These are phyloP conservation scores for Pseudomyrmex pallidus DNA, from an alignment of 1,140 invertebrate genomes.

Conservation along the genomic window DNA sequence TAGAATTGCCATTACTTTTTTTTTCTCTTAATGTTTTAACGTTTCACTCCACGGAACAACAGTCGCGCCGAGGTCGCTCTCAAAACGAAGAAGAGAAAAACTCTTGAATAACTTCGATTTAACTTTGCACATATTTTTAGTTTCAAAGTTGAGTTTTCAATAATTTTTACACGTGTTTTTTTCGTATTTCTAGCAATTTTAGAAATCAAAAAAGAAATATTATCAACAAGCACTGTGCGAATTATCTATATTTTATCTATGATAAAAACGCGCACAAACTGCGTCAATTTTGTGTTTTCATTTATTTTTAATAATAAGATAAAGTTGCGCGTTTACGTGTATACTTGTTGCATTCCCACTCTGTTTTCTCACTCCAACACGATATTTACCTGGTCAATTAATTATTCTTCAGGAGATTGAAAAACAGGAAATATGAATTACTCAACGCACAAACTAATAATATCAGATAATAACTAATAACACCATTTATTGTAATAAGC, in stretches of 20 bases:
- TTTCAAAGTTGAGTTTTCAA: too few species aligned
- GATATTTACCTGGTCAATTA: background rate
- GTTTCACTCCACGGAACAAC: slow-evolving; percentile 34
- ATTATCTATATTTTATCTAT: too few species aligned
- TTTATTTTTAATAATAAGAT: background rate
- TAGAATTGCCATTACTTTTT: slow-evolving; percentile 17
- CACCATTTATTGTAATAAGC: background rate
- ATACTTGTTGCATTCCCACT: too few species aligned
- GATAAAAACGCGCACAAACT: background rate
- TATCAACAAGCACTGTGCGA: too few species aligned
- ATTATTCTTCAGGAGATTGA: background rate
- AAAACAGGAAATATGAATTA: background rate
- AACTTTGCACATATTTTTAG: too few species aligned
- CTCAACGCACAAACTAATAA: background rate
- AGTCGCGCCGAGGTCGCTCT: slow-evolving; percentile 2
- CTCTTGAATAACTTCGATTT: background rate
- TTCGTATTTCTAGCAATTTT: background rate
- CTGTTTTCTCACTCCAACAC: background rate
- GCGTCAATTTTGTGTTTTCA: background rate
- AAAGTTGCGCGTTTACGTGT: background rate
- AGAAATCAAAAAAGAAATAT: background rate
- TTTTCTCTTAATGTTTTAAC: slow-evolving; percentile 25
- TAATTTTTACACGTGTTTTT: too few species aligned
- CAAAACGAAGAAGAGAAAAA: slow-evolving; percentile 20
- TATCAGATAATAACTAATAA: background rate